Evolutionary conservation across 2,797 vertebrate genomes (phyloP).

Genomic region (Pterois miles): DNA sequence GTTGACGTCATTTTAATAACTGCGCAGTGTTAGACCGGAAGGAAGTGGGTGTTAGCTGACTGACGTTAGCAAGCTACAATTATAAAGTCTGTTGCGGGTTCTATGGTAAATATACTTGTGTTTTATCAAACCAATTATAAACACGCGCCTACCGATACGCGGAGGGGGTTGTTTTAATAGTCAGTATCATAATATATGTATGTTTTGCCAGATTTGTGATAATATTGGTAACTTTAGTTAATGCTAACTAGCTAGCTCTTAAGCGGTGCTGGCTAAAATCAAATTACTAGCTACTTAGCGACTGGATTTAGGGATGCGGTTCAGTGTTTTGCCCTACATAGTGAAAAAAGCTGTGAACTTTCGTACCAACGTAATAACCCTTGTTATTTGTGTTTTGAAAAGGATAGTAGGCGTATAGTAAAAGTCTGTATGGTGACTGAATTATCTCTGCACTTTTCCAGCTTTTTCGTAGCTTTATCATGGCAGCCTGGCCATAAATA

Average conservation of each 20-base stretch:
- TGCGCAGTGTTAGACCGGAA: constrained; percentile 67
- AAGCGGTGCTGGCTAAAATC: constrained; percentile 20
- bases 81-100: constrained; percentile 80
- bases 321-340: background rate
- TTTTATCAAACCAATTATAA: accelerated
- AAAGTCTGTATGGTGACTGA: background rate
- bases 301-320: background rate
- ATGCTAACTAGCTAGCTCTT: constrained; percentile 42
- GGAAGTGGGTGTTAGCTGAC: constrained; percentile 83
- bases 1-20: constrained; percentile 69
- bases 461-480: background rate
- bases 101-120: constrained; percentile 82
- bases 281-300: background rate
- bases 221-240: constrained; percentile 9
- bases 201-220: background rate
- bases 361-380: background rate
- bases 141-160: accelerated
- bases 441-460: background rate
- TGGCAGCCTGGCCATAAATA: background rate
- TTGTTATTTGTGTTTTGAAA: background rate
- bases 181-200: background rate
- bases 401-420: background rate
- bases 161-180: accelerated
- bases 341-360: background rate
- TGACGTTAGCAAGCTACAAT: constrained; percentile 71